Conservation (phyloP, 2,113 vertebrate species). For the Pao palembangensis region DNA sequence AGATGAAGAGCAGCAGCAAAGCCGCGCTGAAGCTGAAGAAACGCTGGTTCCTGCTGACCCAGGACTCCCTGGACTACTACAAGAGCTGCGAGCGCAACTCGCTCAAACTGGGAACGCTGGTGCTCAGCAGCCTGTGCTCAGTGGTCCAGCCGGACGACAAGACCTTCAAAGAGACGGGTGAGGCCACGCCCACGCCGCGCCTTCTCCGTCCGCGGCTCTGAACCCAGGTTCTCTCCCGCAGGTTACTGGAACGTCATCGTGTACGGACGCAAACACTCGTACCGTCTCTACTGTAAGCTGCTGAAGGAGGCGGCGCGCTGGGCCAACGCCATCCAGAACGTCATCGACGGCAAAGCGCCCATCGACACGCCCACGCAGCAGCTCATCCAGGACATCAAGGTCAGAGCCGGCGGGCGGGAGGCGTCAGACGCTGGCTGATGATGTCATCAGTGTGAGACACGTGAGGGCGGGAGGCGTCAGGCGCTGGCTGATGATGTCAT, state of each 20-base stretch:
- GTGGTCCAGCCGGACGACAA: conserved; percentile 90
- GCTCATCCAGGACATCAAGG: conserved; percentile 96
- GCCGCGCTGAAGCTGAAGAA: conserved; percentile 88
- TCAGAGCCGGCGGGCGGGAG: conserved; percentile 49
- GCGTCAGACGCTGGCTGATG: background rate
- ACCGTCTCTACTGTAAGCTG: conserved; percentile 89
- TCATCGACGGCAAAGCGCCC: conserved; percentile 90
- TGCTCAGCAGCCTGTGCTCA: conserved; percentile 94
- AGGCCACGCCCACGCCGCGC: background rate
- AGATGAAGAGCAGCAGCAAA: conserved; percentile 87
- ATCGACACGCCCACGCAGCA: conserved; percentile 96
- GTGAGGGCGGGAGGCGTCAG: no score
- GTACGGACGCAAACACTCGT: conserved; percentile 93
- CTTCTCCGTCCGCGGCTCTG: no score
- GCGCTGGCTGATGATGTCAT: no score
- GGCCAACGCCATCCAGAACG: conserved; percentile 90
- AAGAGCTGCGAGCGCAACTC: conserved; percentile 91
- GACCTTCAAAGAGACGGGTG: conserved; percentile 93
- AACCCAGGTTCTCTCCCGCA: conserved; percentile 36
- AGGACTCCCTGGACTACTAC: conserved; percentile 97
- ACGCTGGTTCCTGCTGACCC: conserved; percentile 96
- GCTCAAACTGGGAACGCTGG: conserved; percentile 88
- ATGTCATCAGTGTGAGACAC: background rate
- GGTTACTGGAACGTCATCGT: conserved; percentile 93
- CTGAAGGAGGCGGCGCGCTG: conserved; percentile 91